phyloP scores from a whole-genome alignment of 2,888 invertebrate species.

The Hoplodrina ambigua region DNA sequence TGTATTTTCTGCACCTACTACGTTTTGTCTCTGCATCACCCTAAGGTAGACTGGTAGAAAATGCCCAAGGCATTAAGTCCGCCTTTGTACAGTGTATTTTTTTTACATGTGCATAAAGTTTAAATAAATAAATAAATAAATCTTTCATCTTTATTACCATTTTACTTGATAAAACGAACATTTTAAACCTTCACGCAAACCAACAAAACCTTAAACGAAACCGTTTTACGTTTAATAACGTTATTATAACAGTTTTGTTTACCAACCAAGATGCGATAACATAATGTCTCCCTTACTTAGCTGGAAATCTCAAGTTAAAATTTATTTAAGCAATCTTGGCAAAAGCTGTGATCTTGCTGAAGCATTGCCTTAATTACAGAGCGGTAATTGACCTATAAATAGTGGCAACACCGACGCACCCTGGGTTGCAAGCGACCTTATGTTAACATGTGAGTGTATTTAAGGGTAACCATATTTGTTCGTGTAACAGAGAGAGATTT shows the following conservation, averaged over 20 bases:
- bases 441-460: constrained; percentile 47
- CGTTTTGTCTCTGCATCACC: too few relatives aligned
- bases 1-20: too few relatives aligned
- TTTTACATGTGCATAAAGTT: too few relatives aligned
- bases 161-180: neutral
- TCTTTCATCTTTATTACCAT: neutral
- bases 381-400: constrained; percentile 80
- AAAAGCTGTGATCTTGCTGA: constrained; percentile 76
- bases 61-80: too few relatives aligned
- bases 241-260: constrained; percentile 63
- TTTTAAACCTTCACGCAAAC: constrained; percentile 5
- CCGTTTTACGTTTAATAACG: constrained; percentile 48
- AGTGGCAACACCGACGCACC: constrained; percentile 66
- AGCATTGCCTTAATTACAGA: constrained; percentile 78
- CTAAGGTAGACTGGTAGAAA: too few relatives aligned
- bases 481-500: constrained; percentile 9
- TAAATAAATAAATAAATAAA: too few relatives aligned
- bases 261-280: constrained; percentile 55
- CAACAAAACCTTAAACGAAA: constrained; percentile 26
- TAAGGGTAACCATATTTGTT: constrained; percentile 34
- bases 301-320: constrained; percentile 74
- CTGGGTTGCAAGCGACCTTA: constrained; percentile 43
- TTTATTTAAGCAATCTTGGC: constrained; percentile 78
- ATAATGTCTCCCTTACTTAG: constrained; percentile 69
- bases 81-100: too few relatives aligned